Percentiles rank a stretch among this genome's conserved stretches.
These are phyloP conservation scores for Phyllotis vaccarum DNA, from an alignment of 2,797 vertebrate genomes.

Conservation along the genomic window DNA sequence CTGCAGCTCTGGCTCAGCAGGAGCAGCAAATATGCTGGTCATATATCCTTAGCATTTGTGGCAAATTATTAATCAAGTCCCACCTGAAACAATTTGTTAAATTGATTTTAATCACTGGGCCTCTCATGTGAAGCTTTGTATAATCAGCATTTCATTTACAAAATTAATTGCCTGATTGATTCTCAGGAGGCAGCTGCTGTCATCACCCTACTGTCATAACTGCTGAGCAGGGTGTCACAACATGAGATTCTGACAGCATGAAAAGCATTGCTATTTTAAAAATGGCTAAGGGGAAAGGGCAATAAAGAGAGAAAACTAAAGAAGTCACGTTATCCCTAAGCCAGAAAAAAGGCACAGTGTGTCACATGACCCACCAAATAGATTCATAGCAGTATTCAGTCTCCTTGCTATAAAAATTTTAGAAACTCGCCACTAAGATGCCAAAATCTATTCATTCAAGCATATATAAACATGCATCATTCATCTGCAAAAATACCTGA, in stretches of 20 bases:
- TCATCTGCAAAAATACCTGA: not conserved
- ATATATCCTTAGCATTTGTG: conserved; percentile 88
- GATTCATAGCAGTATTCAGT: conserved; percentile 65
- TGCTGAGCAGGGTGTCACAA: conserved; percentile 92
- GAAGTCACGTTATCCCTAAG: conserved; percentile 76
- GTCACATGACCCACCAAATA: conserved; percentile 74
- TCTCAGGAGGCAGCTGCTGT: conserved; percentile 92
- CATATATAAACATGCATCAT: not conserved
- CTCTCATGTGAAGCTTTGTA: conserved; percentile 94
- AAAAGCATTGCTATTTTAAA: conserved; percentile 90
- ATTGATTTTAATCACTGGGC: conserved; percentile 99
- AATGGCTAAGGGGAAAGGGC: conserved; percentile 76
- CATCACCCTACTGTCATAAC: conserved; percentile 91
- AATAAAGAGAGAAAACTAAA: conserved; percentile 73
- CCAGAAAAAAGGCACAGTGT: conserved; percentile 64
- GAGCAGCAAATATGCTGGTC: conserved; percentile 87
- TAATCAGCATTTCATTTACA: conserved; percentile 98
- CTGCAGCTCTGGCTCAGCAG: conserved; percentile 66
- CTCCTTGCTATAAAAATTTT: not conserved
- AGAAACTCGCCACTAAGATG: not conserved
- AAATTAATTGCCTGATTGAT: conserved; percentile 97
- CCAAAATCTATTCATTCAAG: conserved; percentile 24
- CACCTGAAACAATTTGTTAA: conserved; percentile 95
- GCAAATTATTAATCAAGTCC: conserved; percentile 93
- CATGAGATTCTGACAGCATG: conserved; percentile 89